Evolutionary conservation across 2,888 invertebrate species (phyloP), one percentile per base, ranked within the genome.

Genomic region (Cryptocephalus primarius): DNA sequence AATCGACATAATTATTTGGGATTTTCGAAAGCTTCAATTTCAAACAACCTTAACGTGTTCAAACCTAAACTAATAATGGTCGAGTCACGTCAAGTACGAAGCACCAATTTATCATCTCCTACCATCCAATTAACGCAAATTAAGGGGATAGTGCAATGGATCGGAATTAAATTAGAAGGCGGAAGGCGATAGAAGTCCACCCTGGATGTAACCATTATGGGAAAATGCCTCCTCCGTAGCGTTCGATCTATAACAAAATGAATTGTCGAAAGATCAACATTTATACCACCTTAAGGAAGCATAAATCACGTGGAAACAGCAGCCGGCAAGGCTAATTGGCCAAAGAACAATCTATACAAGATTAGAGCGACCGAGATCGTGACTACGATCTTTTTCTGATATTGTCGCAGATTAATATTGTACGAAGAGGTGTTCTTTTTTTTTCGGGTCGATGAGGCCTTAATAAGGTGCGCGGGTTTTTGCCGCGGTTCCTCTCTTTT

Each of bases 271-370:
- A 61, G 59, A 47, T 57, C 51, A 59, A 63, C 60, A 60, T 64
- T 62, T 60, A 61, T 63, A 59, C 63, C 63, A 63, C 64, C 63
- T 64, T 59, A 61, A 61, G 60, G 64, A 62, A 58, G 58, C 58
- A 63, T 65, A 64, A 64, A 65, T 65, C 47, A 46, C 47, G 48
- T 49, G 48, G 50, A 58, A 64, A 56, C 60, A 58, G 62, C 62
- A 59, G 62, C 59, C 36, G 60, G 61, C 55, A 60, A 57, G 60
- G 60, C 63, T 65, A 65, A 65, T 65, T 65, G 63, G 62, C 59
- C 59, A 51, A 59, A 57, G 59, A 63, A 63, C 64, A 63, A 63
- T 63, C 62, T 61, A 53, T 55, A 58, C 58, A 53, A 56, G 58
- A 61, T 58, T 59, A 56, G 58, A 53, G 55, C 53, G 51, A 52